Evolutionary conservation across 2,113 vertebrate species (phyloP), one percentile per base, ranked within the genome.

Genomic region (Probosciger aterrimus): DNA sequence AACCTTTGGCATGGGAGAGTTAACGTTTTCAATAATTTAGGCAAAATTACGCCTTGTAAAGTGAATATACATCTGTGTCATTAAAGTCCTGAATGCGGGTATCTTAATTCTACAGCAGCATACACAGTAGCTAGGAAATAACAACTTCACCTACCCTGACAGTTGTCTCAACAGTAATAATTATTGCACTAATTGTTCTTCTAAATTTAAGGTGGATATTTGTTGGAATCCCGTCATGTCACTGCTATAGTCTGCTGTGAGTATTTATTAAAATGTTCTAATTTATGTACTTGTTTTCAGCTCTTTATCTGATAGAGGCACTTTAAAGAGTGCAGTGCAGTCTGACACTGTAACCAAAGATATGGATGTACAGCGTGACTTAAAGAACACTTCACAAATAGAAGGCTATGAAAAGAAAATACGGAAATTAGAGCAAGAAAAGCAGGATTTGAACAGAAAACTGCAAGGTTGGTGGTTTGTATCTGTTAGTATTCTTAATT

Each of bases 351-450:
- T 97, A 53, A 97, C 97, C 95, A 96, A 88, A 90, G 98, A 97
- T 57, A 95, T 60, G 33, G 98, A 97, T 9, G 97, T 97, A 41
- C 98, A 97, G 69, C 97, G 92, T 9, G 98, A 98, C 22, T 82
- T 97, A 64, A 98, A 97, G 95, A 98, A 95, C 47, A 98, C 98
- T 75, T 93, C 98, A 93, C 99, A 99, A 91, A 97, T 98, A n/a
- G 99, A 99, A 80, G 98, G 98, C 5, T 99, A 99, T 4, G 98
- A 99, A 92, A 98, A 98, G 91, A 98, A 98, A 96, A 99, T 99
- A 93, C 97, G 98, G 19, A 97, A 99, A 17, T 98, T 99, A 79
- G 99, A 99, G 93, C 98, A 99, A 93, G 99, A 99, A 96, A 99
- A 99, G 74, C 98, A 98, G 88, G 99, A 99, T 96, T 98, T 99